Percentiles rank a stretch among this genome's conserved stretches.
Evolutionary conservation across 2,888 invertebrate genomes (phyloP).

Genomic region (Nudaria mundana): DNA sequence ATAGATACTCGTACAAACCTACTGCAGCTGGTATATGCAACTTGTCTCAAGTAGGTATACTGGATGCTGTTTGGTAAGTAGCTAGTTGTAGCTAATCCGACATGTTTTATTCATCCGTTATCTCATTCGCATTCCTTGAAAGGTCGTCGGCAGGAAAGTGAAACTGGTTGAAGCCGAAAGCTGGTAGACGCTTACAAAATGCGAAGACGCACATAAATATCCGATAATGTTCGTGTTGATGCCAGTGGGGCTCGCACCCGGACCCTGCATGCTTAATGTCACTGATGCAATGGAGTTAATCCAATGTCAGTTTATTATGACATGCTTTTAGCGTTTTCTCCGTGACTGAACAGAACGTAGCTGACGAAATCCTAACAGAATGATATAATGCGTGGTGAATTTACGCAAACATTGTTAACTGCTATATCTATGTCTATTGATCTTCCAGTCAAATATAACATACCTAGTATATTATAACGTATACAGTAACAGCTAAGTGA

Average conservation of each 20-base stretch:
- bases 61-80: conserved; percentile 1
- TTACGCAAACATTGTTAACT: conserved; percentile 46
- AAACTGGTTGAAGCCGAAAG: conserved; percentile 69
- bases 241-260: conserved; percentile 36
- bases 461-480: conserved; percentile 15
- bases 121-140: conserved; percentile 64
- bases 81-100: conserved; percentile 18
- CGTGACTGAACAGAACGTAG: conserved; percentile 23
- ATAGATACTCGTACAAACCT: conserved; percentile 13
- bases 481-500: too few species aligned
- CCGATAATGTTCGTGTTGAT: conserved; percentile 43
- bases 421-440: conserved; percentile 22
- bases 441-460: conserved; percentile 9
- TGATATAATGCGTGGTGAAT: conserved; percentile 44
- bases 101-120: conserved; percentile 65
- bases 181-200: conserved; percentile 61
- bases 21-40: neutral
- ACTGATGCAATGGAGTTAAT: conserved; percentile 56
- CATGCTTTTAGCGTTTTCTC: conserved; percentile 45
- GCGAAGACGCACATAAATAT: conserved; percentile 55
- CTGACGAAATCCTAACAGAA: conserved; percentile 36
- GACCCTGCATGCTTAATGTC: conserved; percentile 39
- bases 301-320: conserved; percentile 62
- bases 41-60: neutral
- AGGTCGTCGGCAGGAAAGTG: conserved; percentile 74